Evolutionary conservation across 2,797 vertebrate genomes (phyloP), one percentile per base, ranked within the genome.

Genomic region (Etheostoma perlongum): DNA sequence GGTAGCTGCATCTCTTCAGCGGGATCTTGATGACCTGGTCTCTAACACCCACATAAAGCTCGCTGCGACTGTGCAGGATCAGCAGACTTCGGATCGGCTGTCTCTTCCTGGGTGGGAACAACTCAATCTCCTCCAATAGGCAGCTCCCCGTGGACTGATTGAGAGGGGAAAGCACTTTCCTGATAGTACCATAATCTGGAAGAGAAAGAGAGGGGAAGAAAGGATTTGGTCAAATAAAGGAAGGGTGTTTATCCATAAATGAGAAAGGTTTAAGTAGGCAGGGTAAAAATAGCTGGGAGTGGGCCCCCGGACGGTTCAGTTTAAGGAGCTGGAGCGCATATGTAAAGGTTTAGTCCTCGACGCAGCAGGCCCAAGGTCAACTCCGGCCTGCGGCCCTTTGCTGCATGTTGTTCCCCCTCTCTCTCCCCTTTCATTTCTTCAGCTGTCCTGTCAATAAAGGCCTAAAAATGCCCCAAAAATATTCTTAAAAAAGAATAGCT

Each of bases 21-120:
- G 97, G 97, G 82, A 99, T 95, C 92, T 97, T 98, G 94, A 97
- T 96, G 86, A 99, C 97, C 21, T 98, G 98, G 81, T 96, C 96
- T 73, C 94, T 94, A 15, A 99, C 96, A 5, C 98, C 98, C 75
- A 98, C 97, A 3, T 97, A 99, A 27, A 99, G 96, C 90, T 96
- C 95, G 18, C 98, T 98, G 85, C 96, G 96, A 85, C 97, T 99
- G 92, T 99, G 98, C 72, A 98, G 93, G 83, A 99, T 98, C 86
- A 96, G 95, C 87, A 99, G 94, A 86, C 96, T 99, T 77, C 95
- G 93, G 88, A 99, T 94, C 40, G 96, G 96, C 83, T 98, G 96
- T 71, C 90, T 89, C 85, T 93, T 96, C 85, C 93, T 95, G 78
- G 93, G 93, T 0, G 97, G 96, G 84, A 98, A 96, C 77, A 99